Conservation (phyloP, 2,113 vertebrate species). For the Bos indicus region DNA sequence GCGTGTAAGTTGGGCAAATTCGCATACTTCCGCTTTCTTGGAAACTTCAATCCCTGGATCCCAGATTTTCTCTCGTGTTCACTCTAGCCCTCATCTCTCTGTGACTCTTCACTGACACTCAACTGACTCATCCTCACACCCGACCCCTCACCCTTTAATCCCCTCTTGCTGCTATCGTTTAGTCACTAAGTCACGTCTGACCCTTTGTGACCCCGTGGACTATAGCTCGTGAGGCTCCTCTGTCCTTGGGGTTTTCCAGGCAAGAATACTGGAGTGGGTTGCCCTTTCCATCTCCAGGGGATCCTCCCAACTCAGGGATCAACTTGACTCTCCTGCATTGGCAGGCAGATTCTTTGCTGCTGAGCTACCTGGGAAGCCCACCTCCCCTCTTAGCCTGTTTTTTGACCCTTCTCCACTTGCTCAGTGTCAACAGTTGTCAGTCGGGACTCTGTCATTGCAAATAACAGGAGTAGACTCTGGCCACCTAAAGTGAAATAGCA, state of each 20-base stretch:
- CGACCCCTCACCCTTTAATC: not conserved
- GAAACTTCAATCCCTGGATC: not conserved
- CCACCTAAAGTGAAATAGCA: not conserved
- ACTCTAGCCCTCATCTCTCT: not conserved
- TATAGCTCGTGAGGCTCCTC: not conserved
- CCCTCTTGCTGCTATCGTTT: not conserved
- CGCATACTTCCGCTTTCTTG: not conserved
- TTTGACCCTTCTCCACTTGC: not conserved
- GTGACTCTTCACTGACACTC: fast-evolving
- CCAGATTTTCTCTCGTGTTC: not conserved
- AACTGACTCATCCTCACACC: fast-evolving
- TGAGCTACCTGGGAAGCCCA: not conserved
- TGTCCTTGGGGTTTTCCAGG: not conserved
- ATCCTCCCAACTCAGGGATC: not conserved
- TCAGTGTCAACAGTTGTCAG: fast-evolving
- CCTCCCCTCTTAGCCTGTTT: not conserved
- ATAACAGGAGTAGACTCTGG: not conserved
- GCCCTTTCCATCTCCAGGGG: not conserved
- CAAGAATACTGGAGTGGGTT: not conserved
- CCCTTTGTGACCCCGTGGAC: not conserved
- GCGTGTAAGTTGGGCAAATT: not conserved
- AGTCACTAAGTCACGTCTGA: not conserved
- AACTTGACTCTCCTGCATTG: fast-evolving
- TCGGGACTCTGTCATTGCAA: not conserved
- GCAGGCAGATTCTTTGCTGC: not conserved